phyloP scores from a whole-genome alignment of 2,888 invertebrate genomes.

The Allygus modestus region DNA sequence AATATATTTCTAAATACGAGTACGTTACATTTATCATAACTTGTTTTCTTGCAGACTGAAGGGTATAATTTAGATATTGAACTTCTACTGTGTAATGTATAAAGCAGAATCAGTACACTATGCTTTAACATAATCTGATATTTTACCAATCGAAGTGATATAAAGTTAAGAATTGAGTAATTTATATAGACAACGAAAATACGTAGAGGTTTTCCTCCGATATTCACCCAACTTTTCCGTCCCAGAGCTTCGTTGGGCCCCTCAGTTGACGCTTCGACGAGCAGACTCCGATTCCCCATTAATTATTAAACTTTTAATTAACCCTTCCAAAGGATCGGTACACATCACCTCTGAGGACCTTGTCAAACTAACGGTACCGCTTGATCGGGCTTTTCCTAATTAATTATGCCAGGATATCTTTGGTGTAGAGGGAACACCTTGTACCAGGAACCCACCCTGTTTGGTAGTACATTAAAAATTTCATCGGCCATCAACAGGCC shows the following conservation, averaged over 20 bases:
- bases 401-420: conserved; percentile 25
- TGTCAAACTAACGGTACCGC: conserved; percentile 28
- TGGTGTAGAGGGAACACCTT: background rate
- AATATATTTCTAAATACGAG: too few relatives aligned
- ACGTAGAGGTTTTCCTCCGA: background rate
- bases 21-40: too few relatives aligned
- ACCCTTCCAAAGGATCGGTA: conserved; percentile 44
- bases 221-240: background rate
- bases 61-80: too few relatives aligned
- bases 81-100: too few relatives aligned
- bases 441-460: background rate
- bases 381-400: conserved; percentile 25
- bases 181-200: too few relatives aligned
- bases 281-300: conserved; percentile 39
- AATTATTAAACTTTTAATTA: conserved; percentile 60
- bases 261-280: conserved; percentile 38
- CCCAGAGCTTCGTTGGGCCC: background rate
- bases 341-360: conserved; percentile 19
- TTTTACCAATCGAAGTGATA: too few relatives aligned
- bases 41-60: too few relatives aligned
- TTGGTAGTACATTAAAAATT: background rate
- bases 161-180: too few relatives aligned
- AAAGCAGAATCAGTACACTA: too few relatives aligned
- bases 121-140: too few relatives aligned
- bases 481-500: too few relatives aligned